phyloP scores from a whole-genome alignment of 2,113 vertebrate genomes.

The Syngnathus typhle region DNA sequence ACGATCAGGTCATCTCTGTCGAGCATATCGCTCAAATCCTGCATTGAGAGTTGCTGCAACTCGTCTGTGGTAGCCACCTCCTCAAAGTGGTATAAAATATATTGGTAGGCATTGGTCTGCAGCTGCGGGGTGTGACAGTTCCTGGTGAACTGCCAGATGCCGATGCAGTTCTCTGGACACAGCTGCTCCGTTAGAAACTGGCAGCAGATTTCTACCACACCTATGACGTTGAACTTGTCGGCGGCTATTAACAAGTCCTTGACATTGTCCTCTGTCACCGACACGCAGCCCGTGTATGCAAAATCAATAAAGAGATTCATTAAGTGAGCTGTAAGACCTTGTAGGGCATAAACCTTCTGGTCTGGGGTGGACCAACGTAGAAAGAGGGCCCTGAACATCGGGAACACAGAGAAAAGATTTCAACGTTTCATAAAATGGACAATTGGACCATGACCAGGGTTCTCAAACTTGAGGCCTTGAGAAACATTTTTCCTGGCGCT shows the following conservation, averaged over 20 bases:
- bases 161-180: constrained; percentile 64
- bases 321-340: constrained; percentile 7
- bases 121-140: constrained; percentile 58
- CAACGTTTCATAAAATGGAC: neutral
- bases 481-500: neutral
- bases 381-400: constrained; percentile 25
- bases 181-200: constrained; percentile 73
- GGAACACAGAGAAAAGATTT: constrained; percentile 1
- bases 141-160: constrained; percentile 64
- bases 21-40: constrained; percentile 70
- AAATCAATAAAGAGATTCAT: constrained; percentile 42
- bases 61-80: constrained; percentile 59
- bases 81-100: constrained; percentile 76
- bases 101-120: constrained; percentile 64
- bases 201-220: constrained; percentile 67
- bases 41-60: constrained; percentile 71
- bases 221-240: constrained; percentile 72
- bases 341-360: constrained; percentile 13
- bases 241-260: constrained; percentile 70
- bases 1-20: constrained; percentile 47
- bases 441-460: neutral
- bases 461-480: neutral
- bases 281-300: constrained; percentile 36
- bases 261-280: constrained; percentile 67
- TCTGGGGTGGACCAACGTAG: constrained; percentile 9